Conservation (phyloP, 2,888 invertebrate genomes). For the Synergus japonicus region DNA sequence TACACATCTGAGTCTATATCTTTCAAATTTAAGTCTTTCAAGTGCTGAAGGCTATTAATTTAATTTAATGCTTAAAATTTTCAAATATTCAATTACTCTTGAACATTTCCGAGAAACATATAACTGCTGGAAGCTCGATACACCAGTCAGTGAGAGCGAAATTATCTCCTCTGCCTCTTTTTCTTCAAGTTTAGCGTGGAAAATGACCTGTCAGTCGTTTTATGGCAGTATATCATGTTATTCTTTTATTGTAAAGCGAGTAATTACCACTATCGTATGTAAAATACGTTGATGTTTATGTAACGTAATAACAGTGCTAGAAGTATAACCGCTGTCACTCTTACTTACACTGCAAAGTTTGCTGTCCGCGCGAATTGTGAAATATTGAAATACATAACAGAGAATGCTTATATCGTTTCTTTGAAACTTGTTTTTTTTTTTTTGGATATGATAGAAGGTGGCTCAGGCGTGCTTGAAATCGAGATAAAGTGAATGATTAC, state of each 20-base stretch:
- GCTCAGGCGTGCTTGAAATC: background rate
- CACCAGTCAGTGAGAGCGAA: background rate
- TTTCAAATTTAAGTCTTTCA: too few relatives aligned
- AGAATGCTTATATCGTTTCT: background rate
- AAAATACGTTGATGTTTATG: constrained; percentile 33
- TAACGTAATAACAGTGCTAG: constrained; percentile 34
- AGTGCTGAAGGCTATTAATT: too few relatives aligned
- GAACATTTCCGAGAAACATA: background rate
- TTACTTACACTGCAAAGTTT: constrained; percentile 16
- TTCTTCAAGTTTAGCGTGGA: constrained; percentile 22
- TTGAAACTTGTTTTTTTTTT: background rate
- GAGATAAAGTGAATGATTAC: background rate
- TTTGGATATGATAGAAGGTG: background rate
- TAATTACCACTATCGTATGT: constrained; percentile 28
- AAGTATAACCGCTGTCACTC: constrained; percentile 30
- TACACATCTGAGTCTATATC: too few relatives aligned
- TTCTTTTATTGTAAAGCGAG: constrained; percentile 7
- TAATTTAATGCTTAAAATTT: too few relatives aligned
- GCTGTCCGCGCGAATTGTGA: constrained; percentile 11
- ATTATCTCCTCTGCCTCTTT: constrained; percentile 12
- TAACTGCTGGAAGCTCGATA: background rate
- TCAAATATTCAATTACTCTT: too few relatives aligned
- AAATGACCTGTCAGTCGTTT: constrained; percentile 33
- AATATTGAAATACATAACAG: constrained; percentile 19
- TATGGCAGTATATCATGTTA: constrained; percentile 14